Evolutionary conservation across 2,888 invertebrate species (phyloP).

Genomic region (Cantharis flavilabris): DNA sequence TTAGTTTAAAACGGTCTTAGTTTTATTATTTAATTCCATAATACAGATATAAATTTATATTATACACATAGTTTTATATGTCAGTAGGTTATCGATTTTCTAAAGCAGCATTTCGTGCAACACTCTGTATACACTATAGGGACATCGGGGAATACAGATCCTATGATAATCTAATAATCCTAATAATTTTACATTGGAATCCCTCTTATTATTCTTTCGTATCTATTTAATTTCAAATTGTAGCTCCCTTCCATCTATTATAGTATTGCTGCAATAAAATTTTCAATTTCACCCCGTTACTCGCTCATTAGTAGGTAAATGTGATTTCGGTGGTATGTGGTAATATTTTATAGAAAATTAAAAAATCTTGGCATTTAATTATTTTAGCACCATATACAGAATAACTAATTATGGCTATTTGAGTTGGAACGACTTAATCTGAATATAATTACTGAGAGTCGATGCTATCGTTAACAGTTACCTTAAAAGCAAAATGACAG

Average conservation of each 20-base stretch:
- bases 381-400: background rate
- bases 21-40: background rate
- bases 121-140: background rate
- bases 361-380: background rate
- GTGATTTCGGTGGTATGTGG: background rate
- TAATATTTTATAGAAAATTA: background rate
- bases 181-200: background rate
- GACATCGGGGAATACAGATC: background rate
- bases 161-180: background rate
- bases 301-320: background rate
- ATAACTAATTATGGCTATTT: background rate
- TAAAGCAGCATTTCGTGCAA: background rate
- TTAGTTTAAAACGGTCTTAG: background rate
- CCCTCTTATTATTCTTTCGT: background rate
- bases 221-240: background rate
- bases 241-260: background rate
- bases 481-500: slow-evolving; percentile 2
- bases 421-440: slow-evolving; percentile 7
- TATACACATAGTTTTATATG: background rate
- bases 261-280: background rate
- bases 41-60: too few species aligned
- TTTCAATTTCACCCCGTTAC: background rate
- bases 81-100: background rate
- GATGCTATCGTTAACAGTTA: slow-evolving; percentile 6
- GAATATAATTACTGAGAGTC: slow-evolving; percentile 16